These are phyloP conservation scores for Parasteatoda tepidariorum DNA, from an alignment of 1,140 invertebrate species.

Conservation along the genomic window DNA sequence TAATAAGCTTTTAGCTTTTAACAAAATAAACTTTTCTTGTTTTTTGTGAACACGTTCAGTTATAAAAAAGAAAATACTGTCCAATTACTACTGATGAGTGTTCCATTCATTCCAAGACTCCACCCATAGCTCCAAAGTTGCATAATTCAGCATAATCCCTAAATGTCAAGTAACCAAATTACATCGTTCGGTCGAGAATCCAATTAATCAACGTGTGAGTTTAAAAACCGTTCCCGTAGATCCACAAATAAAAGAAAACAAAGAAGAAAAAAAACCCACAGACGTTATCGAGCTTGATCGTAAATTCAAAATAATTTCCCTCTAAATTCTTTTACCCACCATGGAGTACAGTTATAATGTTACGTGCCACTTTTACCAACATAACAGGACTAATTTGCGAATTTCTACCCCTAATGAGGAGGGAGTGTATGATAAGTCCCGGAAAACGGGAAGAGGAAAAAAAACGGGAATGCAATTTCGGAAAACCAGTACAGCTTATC, in stretches of 20 bases:
- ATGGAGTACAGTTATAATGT: neutral
- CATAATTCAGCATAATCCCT: neutral
- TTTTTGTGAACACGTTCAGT: too few species aligned
- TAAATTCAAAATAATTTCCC: constrained; percentile 10
- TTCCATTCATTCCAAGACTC: neutral
- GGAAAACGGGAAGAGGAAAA: neutral
- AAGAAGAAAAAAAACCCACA: neutral
- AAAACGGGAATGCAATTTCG: constrained; percentile 12
- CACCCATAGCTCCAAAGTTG: neutral
- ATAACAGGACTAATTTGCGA: constrained; percentile 3
- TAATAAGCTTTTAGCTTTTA: neutral
- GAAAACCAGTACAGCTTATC: neutral
- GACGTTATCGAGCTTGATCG: neutral
- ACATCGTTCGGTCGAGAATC: neutral
- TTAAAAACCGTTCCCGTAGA: neutral
- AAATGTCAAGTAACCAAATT: neutral
- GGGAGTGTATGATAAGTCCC: neutral
- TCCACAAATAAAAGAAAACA: neutral
- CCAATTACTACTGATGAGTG: neutral
- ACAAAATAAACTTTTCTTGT: neutral
- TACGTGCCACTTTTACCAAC: constrained; percentile 9
- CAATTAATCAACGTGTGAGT: neutral
- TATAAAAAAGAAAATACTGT: too few species aligned
- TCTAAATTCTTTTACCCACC: neutral
- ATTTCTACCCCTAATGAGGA: neutral